Evolutionary conservation across 2,113 vertebrate species (phyloP).

Genomic region (Irena cyanogastra): DNA sequence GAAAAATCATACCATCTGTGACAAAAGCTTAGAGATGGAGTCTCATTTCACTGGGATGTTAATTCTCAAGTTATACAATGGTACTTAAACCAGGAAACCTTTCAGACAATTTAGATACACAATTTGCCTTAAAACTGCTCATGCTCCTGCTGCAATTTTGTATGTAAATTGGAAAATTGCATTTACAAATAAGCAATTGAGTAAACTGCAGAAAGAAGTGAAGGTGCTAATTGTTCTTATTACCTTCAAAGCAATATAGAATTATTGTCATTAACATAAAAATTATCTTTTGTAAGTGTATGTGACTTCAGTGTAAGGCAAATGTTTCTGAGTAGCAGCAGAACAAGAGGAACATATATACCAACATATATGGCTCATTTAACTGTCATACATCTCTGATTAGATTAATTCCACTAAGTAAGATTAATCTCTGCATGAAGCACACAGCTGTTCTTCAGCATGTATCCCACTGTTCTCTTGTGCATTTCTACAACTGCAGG

Average conservation of each 20-base stretch:
- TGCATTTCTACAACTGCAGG: neutral
- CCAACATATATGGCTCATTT: neutral
- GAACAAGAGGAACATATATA: neutral
- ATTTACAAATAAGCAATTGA: constrained; percentile 13
- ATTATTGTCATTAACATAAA: neutral
- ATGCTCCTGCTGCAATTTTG: neutral
- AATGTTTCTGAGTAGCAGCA: neutral
- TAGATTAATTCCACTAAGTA: neutral
- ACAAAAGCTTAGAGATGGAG: neutral
- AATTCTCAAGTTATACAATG: neutral
- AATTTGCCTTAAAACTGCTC: constrained; percentile 1
- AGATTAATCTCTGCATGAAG: neutral
- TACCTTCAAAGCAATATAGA: neutral
- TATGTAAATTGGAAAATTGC: neutral
- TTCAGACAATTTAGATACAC: neutral
- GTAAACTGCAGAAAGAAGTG: neutral
- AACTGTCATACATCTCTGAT: neutral
- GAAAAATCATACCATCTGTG: neutral
- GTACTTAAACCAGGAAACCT: neutral
- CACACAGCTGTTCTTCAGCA: neutral
- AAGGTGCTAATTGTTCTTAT: neutral
- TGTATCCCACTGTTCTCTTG: neutral
- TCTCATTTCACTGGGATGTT: neutral
- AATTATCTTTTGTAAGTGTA: neutral
- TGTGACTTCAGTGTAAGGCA: neutral